Evolutionary conservation across 2,888 invertebrate genomes (phyloP), one percentile per base, ranked within the genome.

Genomic region (Pyrocoelia pectoralis): DNA sequence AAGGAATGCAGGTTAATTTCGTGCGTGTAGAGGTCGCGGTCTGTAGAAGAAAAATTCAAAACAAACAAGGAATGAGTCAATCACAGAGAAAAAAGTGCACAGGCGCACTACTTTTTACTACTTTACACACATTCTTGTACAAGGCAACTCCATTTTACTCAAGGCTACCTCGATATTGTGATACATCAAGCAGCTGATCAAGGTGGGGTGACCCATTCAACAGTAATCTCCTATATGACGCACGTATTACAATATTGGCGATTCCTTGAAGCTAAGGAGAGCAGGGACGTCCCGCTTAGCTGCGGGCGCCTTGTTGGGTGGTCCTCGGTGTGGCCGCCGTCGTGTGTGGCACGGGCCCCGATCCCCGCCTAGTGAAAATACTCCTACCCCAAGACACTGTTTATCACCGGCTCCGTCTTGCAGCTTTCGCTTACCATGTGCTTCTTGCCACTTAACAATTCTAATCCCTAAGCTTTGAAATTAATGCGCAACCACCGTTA

Each of bases 261-360:
- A 76, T 74, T 74, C 72, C 70, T 67, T 68, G 72, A 71, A 72
- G 69, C 71, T 65, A 68, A 73, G 71, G 73, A 71, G 62, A 53
- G 48, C 65, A 71, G 73, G 73, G 70, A 73, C 73, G 68, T 71
- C 33, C 72, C 73, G 68, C 72, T 48, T 68, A 49, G 72, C 73
- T 71, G 58, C 68, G 68, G 70, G 75, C 68, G 66, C 76, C 76
- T 57, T 71, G 72, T 73, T 80, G 80, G 80, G 80, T 80, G 80
- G 80, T 80, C 80, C 78, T 66, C 80, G 77, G 79, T 79, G 79
- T 77, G 79, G 81, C 80, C 80, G 78, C 76, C 81, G 71, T 79
- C 81, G 81, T 81, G 81, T 81, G 81, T 81, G 81, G 81, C 78
- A 73, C 73, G 67, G 59, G 63, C 65, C 65, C 67, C 67, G 66